Evolutionary conservation across 2,113 vertebrate genomes (phyloP), one percentile per base, ranked within the genome.

Genomic region (Scalopus aquaticus): DNA sequence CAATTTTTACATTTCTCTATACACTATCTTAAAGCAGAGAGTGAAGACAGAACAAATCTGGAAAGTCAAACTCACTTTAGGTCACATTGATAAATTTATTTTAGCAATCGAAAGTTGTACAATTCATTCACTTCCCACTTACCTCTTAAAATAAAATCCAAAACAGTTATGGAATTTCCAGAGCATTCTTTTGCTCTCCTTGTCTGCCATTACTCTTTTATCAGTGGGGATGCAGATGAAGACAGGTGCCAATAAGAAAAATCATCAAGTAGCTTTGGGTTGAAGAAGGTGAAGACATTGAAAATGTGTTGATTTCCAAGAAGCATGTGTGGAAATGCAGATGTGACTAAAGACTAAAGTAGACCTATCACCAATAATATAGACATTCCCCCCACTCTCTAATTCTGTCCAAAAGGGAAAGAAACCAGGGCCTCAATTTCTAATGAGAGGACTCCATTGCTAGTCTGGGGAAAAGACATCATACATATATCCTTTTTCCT

Each of bases 1-100:
- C 20, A 54, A 67, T 39, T 65, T 95, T 54, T 49, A 30, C 60
- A 44, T 35, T 70, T 13, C 22, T 11, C 46, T 58, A 11, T 13
- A 58, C 24, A 51, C 6, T 70, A 9, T 91, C 42, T 69, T 91
- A 70, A 92, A 94, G 74, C 49, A 67, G n/a, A 72, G 70, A 44
- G 24, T 90, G 24, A 96, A 80, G 54, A 84, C 16, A 60, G 24
- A 87, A 16, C 54, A 20, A 7, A 20, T 88, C 67, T 81, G 81
- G 67, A 83, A 89, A 88, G 51, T 90, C 81, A 69, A 67, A 83
- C 8, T 84, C 54, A 49, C 83, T 76, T 95, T 77, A 72, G 56
- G 39, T 10, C 39, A 85, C 39, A 9, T 69, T 42, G 22, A 81
- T 39, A 67, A 28, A 19, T 88, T 51, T 93, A 70, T 78, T 87